phyloP scores from a whole-genome alignment of 2,113 vertebrate species.

The Tricholaema leucomelas region DNA sequence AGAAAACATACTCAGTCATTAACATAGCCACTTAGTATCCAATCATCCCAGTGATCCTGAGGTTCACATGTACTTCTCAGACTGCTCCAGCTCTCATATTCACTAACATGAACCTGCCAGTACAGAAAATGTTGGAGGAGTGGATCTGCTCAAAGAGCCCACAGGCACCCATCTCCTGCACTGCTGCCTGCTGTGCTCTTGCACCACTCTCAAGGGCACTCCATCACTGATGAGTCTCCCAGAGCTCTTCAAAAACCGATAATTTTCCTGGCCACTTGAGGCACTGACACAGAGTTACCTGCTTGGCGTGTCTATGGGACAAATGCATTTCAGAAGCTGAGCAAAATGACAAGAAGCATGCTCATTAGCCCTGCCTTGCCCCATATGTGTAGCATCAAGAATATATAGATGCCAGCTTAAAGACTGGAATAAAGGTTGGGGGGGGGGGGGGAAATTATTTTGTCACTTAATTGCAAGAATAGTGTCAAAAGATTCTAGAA shows the following conservation, averaged over 20 bases:
- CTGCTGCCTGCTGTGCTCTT: fast-evolving
- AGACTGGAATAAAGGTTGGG: not conserved
- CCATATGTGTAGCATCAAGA: not conserved
- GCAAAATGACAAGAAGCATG: not conserved
- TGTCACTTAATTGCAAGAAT: constrained; percentile 61
- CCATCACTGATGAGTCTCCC: constrained; percentile 47
- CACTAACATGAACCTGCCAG: not conserved
- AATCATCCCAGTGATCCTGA: not conserved
- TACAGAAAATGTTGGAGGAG: not conserved
- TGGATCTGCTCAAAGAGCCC: not conserved
- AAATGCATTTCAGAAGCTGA: not conserved
- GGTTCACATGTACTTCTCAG: not conserved
- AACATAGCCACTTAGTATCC: not conserved
- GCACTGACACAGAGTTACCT: not conserved
- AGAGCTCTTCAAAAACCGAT: constrained; percentile 1
- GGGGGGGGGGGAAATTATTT: constrained; percentile 25
- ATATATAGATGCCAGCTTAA: constrained; percentile 6
- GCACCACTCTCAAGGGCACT: not conserved
- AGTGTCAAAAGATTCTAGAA: constrained; percentile 63
- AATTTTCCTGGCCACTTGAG: constrained; percentile 34
- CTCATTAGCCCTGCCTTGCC: not conserved
- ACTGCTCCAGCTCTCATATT: not conserved
- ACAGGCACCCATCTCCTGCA: fast-evolving
- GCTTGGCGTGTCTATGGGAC: not conserved
- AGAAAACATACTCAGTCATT: not conserved